A percentile compares a stretch with the other conserved stretches of the same genome.
Evolutionary conservation across 2,797 vertebrate species (phyloP).

Genomic region (Lemur catta): DNA sequence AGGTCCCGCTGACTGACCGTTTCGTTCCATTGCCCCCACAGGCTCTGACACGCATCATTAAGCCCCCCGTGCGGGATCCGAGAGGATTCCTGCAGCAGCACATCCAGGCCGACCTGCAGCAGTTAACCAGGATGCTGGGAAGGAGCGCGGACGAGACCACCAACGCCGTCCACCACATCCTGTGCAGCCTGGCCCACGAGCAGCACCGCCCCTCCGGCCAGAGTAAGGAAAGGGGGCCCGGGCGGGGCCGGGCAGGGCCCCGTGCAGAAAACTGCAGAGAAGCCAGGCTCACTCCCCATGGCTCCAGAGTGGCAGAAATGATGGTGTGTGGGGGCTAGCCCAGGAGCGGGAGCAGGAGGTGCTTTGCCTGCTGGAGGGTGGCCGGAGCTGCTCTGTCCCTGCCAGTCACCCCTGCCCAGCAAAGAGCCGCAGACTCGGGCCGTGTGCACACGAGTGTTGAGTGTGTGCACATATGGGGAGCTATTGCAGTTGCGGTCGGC

Average conservation of each 20-base stretch:
- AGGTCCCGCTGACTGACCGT: neutral
- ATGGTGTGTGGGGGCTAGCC: rapidly evolving
- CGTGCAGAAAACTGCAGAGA: rapidly evolving
- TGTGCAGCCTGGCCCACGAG: slow-evolving; percentile 83
- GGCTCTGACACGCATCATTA: slow-evolving; percentile 86
- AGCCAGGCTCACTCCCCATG: neutral
- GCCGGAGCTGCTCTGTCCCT: neutral
- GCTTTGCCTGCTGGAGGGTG: rapidly evolving
- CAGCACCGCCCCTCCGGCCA: slow-evolving; percentile 60
- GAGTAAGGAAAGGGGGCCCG: slow-evolving; percentile 81
- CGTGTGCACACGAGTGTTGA: rapidly evolving
- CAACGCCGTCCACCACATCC: slow-evolving; percentile 86
- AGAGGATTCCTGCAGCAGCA: slow-evolving; percentile 88
- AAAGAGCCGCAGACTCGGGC: neutral
- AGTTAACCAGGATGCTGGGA: slow-evolving; percentile 88
- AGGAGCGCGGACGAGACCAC: slow-evolving; percentile 90
- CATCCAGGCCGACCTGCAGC: slow-evolving; percentile 87
- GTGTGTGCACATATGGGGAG: rapidly evolving
- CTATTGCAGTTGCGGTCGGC: neutral
- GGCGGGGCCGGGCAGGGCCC: rapidly evolving
- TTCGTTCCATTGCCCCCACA: slow-evolving; percentile 49
- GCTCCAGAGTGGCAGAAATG: neutral
- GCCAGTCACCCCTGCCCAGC: neutral
- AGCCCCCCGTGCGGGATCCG: slow-evolving; percentile 82
- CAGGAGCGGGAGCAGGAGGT: rapidly evolving